Base-by-base conservation (phyloP, 2,888 invertebrate genomes). In the Drosophila mulleri region DNA sequence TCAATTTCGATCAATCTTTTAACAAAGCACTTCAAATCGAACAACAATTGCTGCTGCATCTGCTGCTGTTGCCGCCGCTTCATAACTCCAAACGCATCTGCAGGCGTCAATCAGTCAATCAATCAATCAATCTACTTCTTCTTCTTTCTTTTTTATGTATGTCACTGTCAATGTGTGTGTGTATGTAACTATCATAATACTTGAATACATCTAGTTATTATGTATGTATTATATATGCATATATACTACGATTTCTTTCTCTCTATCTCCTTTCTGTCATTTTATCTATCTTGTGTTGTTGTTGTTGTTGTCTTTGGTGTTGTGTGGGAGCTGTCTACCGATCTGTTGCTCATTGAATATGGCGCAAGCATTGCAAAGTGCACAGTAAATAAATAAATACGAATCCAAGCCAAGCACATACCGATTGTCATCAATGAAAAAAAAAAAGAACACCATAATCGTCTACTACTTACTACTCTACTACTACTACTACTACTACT, bases 1-100 rank as follows among this genome's bases (percentile, higher is more conserved):
- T 71, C 63, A 69, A 69, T 62, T 47, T 72, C 62, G 67, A 47
- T 58, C 67, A 66, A 66, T 44, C 63, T 70, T 56, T 57, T 72
- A 72, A 71, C 52, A 76, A 68, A 52, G 71, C 83, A 74, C 75
- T 68, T 54, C 60, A 65, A 67, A 67, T 66, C 75, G 26, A 76
- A 75, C 67, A 71, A 67, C 67, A 72, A 74, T 56, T 75, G 79
- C 89, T 82, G 67, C 75, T 72, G 69, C 72, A 68, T 64, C 67
- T 73, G 67, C 56, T 72, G 72, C 59, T 65, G 75, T 68, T 76
- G 72, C 84, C 79, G 70, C 72, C 74, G 74, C 77, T 74, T 72
- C 64, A 67, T 72, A 67, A 60, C 60, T 64, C 60, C 59, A 64
- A 58, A 65, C 53, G 53, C 65, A 71, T 60, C 67, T 66, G 60